Evolutionary conservation across 2,797 vertebrate genomes (phyloP).

Genomic region (Lepidocolaptes lacrymiger): DNA sequence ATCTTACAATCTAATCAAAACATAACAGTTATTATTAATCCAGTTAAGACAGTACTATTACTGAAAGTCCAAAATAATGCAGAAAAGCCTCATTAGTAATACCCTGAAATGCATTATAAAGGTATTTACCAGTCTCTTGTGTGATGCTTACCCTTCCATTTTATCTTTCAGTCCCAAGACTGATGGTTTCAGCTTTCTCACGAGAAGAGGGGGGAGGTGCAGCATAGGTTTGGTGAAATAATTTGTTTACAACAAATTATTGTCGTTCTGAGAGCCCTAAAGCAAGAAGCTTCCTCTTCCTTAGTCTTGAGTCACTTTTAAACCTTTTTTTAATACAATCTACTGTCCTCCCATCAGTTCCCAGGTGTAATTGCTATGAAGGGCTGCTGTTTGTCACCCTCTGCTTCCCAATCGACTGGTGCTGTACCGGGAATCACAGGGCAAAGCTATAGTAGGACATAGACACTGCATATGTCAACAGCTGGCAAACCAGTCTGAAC

Average conservation of each 20-base stretch:
- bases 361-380: background rate
- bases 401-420: background rate
- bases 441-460: background rate
- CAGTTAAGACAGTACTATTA: background rate
- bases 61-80: background rate
- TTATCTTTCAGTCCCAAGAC: background rate
- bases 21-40: background rate
- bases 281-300: background rate
- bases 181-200: background rate
- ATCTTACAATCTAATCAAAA: background rate
- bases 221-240: background rate
- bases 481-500: background rate
- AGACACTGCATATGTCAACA: background rate
- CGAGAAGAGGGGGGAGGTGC: background rate
- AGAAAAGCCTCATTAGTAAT: background rate
- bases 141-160: background rate
- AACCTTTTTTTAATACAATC: background rate
- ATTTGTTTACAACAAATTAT: background rate
- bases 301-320: background rate
- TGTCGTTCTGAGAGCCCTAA: background rate
- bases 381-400: background rate
- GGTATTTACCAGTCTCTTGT: background rate
- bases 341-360: background rate
- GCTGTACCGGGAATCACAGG: background rate
- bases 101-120: background rate